These are phyloP conservation scores for Acronicta psi DNA, from an alignment of 2,888 invertebrate species.

Conservation along the genomic window DNA sequence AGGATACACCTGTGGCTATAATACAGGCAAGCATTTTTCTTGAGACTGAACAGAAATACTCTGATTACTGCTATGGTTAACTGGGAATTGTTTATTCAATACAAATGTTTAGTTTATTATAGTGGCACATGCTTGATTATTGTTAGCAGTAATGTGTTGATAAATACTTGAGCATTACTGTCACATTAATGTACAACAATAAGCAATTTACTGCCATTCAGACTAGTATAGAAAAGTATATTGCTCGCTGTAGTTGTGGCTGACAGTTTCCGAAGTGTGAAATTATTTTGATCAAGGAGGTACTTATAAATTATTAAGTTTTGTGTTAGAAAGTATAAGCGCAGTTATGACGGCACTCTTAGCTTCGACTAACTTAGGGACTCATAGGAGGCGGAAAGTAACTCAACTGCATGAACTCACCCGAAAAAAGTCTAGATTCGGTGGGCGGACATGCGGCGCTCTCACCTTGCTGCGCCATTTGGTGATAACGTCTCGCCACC, in stretches of 20 bases:
- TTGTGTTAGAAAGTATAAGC: not conserved
- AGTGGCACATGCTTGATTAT: slow-evolving; percentile 2
- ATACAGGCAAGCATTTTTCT: too few relatives aligned
- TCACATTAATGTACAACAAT: slow-evolving; percentile 6
- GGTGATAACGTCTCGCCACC: not conserved
- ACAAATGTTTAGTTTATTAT: not conserved
- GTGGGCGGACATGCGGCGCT: too few relatives aligned
- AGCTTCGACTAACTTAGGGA: too few relatives aligned
- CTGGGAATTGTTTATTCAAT: slow-evolving; percentile 1
- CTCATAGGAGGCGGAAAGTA: too few relatives aligned
- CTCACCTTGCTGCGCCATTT: not conserved
- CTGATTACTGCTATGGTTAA: not conserved
- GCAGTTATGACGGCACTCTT: too few relatives aligned
- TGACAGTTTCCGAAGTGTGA: not conserved
- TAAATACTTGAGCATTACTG: slow-evolving; percentile 16
- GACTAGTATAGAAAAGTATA: slow-evolving; percentile 5
- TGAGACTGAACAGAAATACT: too few relatives aligned
- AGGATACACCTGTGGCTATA: too few relatives aligned
- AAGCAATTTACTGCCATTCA: not conserved
- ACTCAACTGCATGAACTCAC: too few relatives aligned
- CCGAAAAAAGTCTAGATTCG: too few relatives aligned
- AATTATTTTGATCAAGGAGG: not conserved
- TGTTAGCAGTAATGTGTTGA: slow-evolving; percentile 17
- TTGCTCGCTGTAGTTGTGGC: slow-evolving; percentile 8
- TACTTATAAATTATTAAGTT: not conserved